phyloP scores from a whole-genome alignment of 2,888 invertebrate species.

The Nomada fucata region DNA sequence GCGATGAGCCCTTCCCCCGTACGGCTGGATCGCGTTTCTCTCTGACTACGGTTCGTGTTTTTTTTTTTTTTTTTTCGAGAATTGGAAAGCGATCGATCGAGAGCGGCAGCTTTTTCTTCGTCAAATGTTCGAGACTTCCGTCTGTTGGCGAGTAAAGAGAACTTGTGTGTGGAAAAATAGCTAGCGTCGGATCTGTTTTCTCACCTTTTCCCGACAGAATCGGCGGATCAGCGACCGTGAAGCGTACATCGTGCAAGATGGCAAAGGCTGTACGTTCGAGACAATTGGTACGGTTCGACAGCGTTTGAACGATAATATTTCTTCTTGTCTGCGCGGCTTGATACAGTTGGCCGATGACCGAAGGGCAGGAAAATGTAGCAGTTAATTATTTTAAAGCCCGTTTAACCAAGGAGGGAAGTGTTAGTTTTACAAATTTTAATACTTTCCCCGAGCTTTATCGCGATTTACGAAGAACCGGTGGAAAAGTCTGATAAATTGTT shows the following conservation, averaged over 20 bases:
- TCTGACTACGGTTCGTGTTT: background rate
- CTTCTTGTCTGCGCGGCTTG: conserved; percentile 1
- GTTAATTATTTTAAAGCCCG: background rate
- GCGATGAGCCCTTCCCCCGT: background rate
- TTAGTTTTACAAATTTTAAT: background rate
- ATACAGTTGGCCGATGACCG: background rate
- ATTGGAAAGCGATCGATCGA: conserved; percentile 53
- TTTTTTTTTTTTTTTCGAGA: conserved; percentile 2
- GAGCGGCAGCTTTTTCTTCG: conserved; percentile 18
- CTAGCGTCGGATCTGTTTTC: conserved; percentile 24
- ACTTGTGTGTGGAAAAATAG: conserved; percentile 50
- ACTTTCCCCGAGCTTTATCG: no score
- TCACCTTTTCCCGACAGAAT: conserved; percentile 23
- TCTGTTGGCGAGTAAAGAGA: conserved; percentile 8
- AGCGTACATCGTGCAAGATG: conserved; percentile 30
- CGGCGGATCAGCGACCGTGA: conserved; percentile 36
- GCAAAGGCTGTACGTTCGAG: conserved; percentile 1
- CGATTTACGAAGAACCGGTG: no score
- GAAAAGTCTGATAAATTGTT: background rate
- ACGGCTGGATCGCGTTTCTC: background rate
- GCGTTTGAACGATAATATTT: conserved; percentile 25
- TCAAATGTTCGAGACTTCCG: conserved; percentile 29
- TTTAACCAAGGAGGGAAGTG: background rate
- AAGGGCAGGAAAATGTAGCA: background rate
- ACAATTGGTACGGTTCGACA: conserved; percentile 46